Evolutionary conservation across 1,140 invertebrate species (phyloP).

Genomic region (Centruroides vittatus): DNA sequence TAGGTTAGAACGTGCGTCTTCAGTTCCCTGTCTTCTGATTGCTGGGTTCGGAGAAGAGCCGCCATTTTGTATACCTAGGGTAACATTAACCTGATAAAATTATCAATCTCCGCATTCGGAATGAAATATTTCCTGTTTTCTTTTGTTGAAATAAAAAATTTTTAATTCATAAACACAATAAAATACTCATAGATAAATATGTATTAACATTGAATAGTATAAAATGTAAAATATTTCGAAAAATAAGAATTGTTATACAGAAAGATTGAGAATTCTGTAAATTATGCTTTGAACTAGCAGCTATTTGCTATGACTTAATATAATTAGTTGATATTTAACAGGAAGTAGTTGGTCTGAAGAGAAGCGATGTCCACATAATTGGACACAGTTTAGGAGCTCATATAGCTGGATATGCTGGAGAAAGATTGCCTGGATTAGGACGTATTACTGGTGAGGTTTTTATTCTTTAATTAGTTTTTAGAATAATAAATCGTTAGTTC

Average conservation of each 20-base stretch:
- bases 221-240: no score
- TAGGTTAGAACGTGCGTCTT: no score
- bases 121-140: no score
- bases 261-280: neutral
- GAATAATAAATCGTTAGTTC: no score
- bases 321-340: neutral
- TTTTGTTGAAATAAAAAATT: no score
- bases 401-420: conserved; percentile 27
- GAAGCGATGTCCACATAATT: conserved; percentile 28
- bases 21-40: no score
- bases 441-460: conserved; percentile 25
- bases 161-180: no score
- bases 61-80: no score
- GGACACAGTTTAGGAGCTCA: conserved; percentile 32
- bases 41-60: no score
- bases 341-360: conserved; percentile 21
- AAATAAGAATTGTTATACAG: neutral
- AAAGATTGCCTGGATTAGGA: conserved; percentile 21
- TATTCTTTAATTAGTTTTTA: neutral
- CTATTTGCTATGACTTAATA: neutral
- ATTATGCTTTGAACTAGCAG: neutral
- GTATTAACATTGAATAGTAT: no score
- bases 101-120: neutral
- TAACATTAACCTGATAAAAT: no score
- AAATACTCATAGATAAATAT: no score